Base-by-base conservation (phyloP, 2,113 vertebrate genomes). In the Amphiprion percula region DNA sequence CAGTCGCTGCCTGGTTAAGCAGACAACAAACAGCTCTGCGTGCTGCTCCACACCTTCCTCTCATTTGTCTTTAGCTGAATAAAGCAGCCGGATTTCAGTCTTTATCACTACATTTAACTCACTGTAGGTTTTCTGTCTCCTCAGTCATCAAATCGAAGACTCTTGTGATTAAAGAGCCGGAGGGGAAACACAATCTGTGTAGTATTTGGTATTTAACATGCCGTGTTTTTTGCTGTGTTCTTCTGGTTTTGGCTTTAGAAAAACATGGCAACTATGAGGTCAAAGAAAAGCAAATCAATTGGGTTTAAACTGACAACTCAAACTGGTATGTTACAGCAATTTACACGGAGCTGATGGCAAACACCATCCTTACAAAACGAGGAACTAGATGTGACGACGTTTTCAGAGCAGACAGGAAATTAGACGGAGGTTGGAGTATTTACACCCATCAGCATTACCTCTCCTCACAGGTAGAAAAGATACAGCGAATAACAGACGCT, bases 291-390 rank as follows among this genome's bases (percentile, higher is more conserved):
- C 49, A 23, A n/a, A 50, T 50, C 46, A 54, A 41, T 58, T 64
- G 68, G 74, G 55, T 65, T 87, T 68, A 68, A 86, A 81, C 54
- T 4, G 63, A 84, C 85, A 82, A 63, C 63, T 80, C 71, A 64
- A 79, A 84, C 73, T 75, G 41, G 84, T 91, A 88, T 79, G 54
- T 90, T 86, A 91, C 90, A 91, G 53, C 28, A 76, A 88, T 91
- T 77, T 88, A 92, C 90, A 92, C 15, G 77, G 68, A 75, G 17
- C 79, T 24, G 58, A 59, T 37, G 26, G 62, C 72, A 14, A 80
- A 88, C 68, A 75, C 55, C 77, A 15, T 80, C 74, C 74, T 78
- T 83, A 80, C 65, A 69, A 83, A 87, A 82, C 64, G 55, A 80
- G 68, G 55, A 77, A 83, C 3, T 56, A 44, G 8, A 66, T 16